Percentiles rank a stretch among this genome's conserved stretches.
phyloP scores from a whole-genome alignment of 2,113 vertebrate species.

The Paramisgurnus dabryanus region DNA sequence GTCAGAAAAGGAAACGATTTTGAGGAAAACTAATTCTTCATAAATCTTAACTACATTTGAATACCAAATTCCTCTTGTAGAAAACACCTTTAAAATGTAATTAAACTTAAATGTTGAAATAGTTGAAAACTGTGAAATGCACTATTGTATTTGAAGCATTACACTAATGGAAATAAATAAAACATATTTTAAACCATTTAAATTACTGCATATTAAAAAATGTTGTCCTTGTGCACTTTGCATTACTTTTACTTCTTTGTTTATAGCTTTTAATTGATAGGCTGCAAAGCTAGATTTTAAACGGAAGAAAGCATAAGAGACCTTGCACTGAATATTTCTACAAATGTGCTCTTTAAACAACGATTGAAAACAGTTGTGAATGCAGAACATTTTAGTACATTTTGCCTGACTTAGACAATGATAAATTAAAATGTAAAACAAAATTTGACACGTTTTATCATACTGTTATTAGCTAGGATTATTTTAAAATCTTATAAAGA shows the following conservation, averaged over 20 bases:
- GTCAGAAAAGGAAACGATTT: neutral
- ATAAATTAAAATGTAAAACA: constrained; percentile 29
- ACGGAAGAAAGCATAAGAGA: neutral
- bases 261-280: neutral
- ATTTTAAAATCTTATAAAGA: constrained; percentile 16
- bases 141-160: neutral
- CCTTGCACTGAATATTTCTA: neutral
- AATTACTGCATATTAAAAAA: too few relatives aligned
- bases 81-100: neutral
- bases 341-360: neutral
- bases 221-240: neutral
- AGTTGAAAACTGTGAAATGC: neutral
- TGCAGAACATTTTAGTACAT: constrained; percentile 1
- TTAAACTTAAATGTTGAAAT: neutral
- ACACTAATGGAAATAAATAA: neutral
- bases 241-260: constrained; percentile 12
- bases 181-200: too few relatives aligned
- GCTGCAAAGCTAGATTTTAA: neutral
- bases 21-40: too few relatives aligned
- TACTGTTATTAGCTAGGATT: constrained; percentile 12
- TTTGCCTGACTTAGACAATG: neutral
- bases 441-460: constrained; percentile 36
- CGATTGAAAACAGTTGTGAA: constrained; percentile 15
- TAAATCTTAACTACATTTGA: neutral
- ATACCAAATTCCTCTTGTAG: neutral